phyloP scores from a whole-genome alignment of 2,113 vertebrate species.

The Labeo catla region DNA sequence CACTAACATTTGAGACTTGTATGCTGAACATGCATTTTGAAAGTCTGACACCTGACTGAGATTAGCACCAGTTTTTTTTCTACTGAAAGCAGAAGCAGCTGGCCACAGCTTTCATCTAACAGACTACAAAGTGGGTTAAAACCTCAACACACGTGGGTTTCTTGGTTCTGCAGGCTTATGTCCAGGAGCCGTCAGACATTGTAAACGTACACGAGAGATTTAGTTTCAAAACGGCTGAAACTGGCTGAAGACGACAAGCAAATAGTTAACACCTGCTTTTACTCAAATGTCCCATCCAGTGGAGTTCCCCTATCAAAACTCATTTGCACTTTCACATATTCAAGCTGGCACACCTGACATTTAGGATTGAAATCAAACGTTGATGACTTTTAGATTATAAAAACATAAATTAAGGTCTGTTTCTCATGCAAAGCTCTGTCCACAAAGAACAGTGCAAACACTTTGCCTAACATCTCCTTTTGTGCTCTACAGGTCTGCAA shows the following conservation, averaged over 20 bases:
- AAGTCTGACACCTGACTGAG: neutral
- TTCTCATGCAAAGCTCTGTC: neutral
- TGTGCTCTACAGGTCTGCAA: neutral
- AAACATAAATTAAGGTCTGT: neutral
- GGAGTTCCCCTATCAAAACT: slow-evolving; percentile 1
- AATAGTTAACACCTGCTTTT: slow-evolving; percentile 1
- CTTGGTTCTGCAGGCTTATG: too few relatives aligned
- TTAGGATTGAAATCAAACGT: neutral
- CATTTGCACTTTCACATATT: neutral
- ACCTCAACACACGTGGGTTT: neutral
- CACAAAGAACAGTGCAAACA: neutral
- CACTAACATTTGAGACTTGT: neutral
- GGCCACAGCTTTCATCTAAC: neutral
- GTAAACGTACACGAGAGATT: neutral
- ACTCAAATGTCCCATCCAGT: neutral
- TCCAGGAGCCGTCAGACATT: neutral
- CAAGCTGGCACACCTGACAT: neutral
- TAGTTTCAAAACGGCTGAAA: neutral
- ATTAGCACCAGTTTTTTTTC: neutral
- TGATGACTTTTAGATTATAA: neutral
- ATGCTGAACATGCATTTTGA: neutral
- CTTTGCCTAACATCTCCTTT: neutral
- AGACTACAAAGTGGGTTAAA: neutral
- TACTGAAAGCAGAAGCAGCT: neutral
- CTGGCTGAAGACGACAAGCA: neutral